phyloP scores from a whole-genome alignment of 1,140 invertebrate species.

The Neodiprion fabricii region DNA sequence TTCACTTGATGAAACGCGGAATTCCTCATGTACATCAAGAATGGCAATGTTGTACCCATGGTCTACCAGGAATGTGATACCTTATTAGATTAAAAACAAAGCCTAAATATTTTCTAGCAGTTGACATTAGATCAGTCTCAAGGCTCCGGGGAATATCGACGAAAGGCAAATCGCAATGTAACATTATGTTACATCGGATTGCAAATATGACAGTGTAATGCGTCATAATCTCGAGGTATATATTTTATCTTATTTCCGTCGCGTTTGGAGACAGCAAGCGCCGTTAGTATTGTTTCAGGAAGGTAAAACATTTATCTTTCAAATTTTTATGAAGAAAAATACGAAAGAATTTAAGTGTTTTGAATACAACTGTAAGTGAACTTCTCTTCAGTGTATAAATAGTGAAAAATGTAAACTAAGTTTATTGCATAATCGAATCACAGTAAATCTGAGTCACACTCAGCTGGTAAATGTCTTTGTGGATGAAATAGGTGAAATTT shows the following conservation, averaged over 20 bases:
- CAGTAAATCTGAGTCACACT: background rate
- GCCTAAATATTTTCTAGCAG: constrained; percentile 38
- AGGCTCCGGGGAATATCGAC: constrained; percentile 19
- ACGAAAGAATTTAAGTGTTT: constrained; percentile 12
- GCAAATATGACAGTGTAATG: constrained; percentile 20
- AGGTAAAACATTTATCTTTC: constrained; percentile 17
- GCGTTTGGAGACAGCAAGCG: constrained; percentile 12
- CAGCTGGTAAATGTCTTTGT: background rate
- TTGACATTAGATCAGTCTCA: constrained; percentile 20
- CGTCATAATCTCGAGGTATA: constrained; percentile 24
- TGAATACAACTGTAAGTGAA: background rate
- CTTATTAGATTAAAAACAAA: constrained; percentile 41
- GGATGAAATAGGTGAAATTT: background rate
- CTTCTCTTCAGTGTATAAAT: constrained; percentile 26
- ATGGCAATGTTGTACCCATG: constrained; percentile 44
- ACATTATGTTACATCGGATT: constrained; percentile 22
- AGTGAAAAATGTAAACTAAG: background rate
- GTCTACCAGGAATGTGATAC: constrained; percentile 49
- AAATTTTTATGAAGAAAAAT: constrained; percentile 10
- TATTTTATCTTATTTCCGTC: constrained; percentile 14
- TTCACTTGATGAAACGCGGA: constrained; percentile 41
- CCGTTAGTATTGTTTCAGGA: constrained; percentile 23
- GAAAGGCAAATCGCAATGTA: constrained; percentile 15
- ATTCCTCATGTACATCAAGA: constrained; percentile 45
- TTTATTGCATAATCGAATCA: background rate